Conservation (phyloP, 1,140 invertebrate genomes). For the Polyergus mexicanus region DNA sequence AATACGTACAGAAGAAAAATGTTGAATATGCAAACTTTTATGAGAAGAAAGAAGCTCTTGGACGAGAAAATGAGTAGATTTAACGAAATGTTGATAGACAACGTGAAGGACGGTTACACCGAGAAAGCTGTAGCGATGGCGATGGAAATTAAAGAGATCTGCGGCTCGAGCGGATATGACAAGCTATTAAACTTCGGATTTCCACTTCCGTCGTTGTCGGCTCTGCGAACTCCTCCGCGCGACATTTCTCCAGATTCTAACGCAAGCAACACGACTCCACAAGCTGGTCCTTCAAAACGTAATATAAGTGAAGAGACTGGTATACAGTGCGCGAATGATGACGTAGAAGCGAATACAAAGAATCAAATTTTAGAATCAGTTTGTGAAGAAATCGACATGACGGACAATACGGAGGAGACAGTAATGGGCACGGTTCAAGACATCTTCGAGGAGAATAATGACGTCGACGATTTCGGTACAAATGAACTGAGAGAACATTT, state of each 20-base stretch:
- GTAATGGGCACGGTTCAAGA: slow-evolving; percentile 83
- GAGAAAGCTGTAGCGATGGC: slow-evolving; percentile 74
- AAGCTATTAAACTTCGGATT: slow-evolving; percentile 79
- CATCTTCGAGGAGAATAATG: slow-evolving; percentile 83
- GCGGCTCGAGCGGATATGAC: slow-evolving; percentile 77
- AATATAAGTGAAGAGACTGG: slow-evolving; percentile 7
- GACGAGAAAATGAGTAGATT: slow-evolving; percentile 77
- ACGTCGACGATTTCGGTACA: slow-evolving; percentile 79
- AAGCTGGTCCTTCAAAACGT: background rate
- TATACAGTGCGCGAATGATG: slow-evolving; percentile 4
- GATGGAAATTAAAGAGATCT: slow-evolving; percentile 76
- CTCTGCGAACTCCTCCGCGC: slow-evolving; percentile 21
- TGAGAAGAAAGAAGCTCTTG: slow-evolving; percentile 78
- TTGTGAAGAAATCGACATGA: slow-evolving; percentile 41
- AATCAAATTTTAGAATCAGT: slow-evolving; percentile 23
- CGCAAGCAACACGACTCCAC: slow-evolving; percentile 18
- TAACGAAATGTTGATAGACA: slow-evolving; percentile 74
- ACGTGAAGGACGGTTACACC: slow-evolving; percentile 71
- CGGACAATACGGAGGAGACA: slow-evolving; percentile 70
- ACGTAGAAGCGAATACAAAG: background rate
- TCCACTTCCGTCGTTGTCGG: slow-evolving; percentile 76
- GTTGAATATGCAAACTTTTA: slow-evolving; percentile 79
- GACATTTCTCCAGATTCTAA: slow-evolving; percentile 29
- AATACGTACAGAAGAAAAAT: slow-evolving; percentile 82
- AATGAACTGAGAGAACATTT: slow-evolving; percentile 78